Evolutionary conservation across 2,888 invertebrate genomes (phyloP), one percentile per base, ranked within the genome.

Genomic region (Dioctria linearis): DNA sequence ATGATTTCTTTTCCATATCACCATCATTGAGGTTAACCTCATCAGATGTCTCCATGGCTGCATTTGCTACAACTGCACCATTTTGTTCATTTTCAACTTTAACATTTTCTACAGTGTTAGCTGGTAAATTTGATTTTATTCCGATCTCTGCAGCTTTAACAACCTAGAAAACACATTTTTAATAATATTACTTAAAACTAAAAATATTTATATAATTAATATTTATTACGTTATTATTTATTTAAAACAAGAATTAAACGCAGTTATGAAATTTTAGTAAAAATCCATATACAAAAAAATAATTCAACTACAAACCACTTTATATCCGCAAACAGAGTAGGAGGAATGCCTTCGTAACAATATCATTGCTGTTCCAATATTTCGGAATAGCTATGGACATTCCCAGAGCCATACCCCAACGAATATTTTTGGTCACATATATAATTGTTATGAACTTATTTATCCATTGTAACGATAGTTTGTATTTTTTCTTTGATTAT

Each of bases 351-450:
- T 42, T 13, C 40, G 51, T 54, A 13, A 6, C 66, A 11, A 37
- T 51, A 51, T 49, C 78, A 39, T 25, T 49, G 61, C 42, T 63
- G 46, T 63, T 63, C 63, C 61, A 63, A 63, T 43, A 43, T 46
- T 46, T 63, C 61, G 88, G 86, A 86, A 87, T 88, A 88, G 88
- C 86, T 87, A 89, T 88, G 88, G 85, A 86, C 89, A 89, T 86
- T 88, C 85, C 87, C 80, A 86, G 86, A 85, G 87, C 88, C 85
- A 86, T 85, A 85, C 87, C 87, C 88, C 87, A 88, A 87, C 87
- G 87, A 86, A 85, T 81, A 85, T 82, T 79, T 82, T 73, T 82
- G 57, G 11, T 78, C n/a, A 11, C 40, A 71, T 69, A 83, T 82
- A 82, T 83, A 82, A 82, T 78, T 82, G 46, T 81, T 82, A 82